Percentiles rank a stretch among this genome's conserved stretches.
phyloP scores from a whole-genome alignment of 1,140 invertebrate genomes.

The Tribolium castaneum region DNA sequence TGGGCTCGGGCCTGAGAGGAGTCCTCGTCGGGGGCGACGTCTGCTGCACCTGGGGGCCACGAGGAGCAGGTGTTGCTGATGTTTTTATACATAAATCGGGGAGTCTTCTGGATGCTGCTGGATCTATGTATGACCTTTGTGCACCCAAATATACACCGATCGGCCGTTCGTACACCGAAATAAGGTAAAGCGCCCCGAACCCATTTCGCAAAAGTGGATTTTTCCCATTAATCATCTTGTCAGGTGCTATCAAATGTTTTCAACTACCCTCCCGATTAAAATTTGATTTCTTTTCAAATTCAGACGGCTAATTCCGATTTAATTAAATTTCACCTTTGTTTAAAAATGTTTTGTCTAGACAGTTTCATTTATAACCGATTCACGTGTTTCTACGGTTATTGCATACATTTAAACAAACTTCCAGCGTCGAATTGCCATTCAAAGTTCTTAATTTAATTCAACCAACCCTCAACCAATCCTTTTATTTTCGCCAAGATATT shows the following conservation, averaged over 20 bases:
- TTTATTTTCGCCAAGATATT: slow-evolving; percentile 21
- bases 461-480: background rate
- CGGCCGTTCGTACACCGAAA: slow-evolving; percentile 6
- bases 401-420: slow-evolving; percentile 36
- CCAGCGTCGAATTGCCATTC: background rate
- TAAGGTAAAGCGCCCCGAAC: slow-evolving; percentile 4
- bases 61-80: slow-evolving; percentile 36
- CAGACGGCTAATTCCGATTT: background rate
- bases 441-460: slow-evolving; percentile 25
- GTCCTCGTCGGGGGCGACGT: background rate
- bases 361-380: slow-evolving; percentile 37
- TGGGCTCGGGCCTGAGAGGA: background rate
- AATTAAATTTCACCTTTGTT: slow-evolving; percentile 18
- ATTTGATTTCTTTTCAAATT: background rate
- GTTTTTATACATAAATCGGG: slow-evolving; percentile 33
- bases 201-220: background rate
- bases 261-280: background rate
- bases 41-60: background rate
- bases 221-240: slow-evolving; percentile 41
- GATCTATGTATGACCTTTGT: slow-evolving; percentile 48
- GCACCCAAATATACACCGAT: slow-evolving; percentile 39
- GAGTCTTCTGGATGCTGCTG: slow-evolving; percentile 46
- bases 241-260: slow-evolving; percentile 37
- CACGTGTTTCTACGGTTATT: slow-evolving; percentile 30
- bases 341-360: slow-evolving; percentile 37